A percentile compares a stretch with the other conserved stretches of the same genome.
phyloP scores from a whole-genome alignment of 2,888 invertebrate species.

The Nebria brevicollis region DNA sequence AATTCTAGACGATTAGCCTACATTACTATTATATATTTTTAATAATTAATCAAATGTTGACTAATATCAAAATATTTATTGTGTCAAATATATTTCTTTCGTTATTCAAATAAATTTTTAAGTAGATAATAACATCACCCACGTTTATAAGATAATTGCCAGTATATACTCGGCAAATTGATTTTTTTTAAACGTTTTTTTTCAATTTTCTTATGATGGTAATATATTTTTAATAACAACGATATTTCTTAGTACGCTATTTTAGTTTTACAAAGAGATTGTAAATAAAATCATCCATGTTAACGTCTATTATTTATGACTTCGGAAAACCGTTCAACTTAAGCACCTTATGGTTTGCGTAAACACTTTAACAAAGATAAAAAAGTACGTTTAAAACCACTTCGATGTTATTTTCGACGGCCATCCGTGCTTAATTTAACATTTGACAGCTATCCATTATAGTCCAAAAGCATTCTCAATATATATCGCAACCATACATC shows the following conservation, averaged over 20 bases:
- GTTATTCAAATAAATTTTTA: no score
- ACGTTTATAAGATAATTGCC: no score
- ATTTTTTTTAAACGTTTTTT: no score
- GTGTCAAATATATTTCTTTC: no score
- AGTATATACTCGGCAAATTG: no score
- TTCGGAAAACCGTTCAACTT: background rate
- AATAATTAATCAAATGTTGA: no score
- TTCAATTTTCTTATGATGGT: no score
- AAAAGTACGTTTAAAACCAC: background rate
- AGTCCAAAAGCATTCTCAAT: background rate
- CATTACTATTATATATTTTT: background rate
- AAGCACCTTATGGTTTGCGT: constrained; percentile 1
- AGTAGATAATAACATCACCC: no score
- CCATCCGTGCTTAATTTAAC: background rate
- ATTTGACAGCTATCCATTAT: background rate
- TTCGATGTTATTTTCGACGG: background rate
- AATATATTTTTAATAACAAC: background rate
- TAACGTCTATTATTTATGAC: background rate
- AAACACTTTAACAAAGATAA: background rate
- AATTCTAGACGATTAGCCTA: background rate
- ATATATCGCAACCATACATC: background rate
- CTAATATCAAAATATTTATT: no score
- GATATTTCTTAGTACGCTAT: background rate
- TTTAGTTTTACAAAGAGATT: background rate
- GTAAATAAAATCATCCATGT: background rate